phyloP scores from a whole-genome alignment of 2,888 invertebrate genomes.

The Epirrhoe tristata region DNA sequence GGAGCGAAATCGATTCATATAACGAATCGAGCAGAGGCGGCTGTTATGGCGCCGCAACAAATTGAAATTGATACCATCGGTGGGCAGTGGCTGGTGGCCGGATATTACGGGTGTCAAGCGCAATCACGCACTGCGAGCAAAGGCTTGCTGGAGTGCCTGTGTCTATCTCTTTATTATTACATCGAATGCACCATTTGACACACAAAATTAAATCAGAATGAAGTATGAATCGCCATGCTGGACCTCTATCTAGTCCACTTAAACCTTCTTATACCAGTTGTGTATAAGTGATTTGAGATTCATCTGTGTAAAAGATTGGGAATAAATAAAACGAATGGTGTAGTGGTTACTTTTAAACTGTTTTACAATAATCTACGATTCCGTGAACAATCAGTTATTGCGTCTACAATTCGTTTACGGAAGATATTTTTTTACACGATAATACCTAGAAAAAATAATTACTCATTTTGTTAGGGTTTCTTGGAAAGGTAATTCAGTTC shows the following conservation, averaged over 20 bases:
- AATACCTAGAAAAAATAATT: slow-evolving; percentile 12
- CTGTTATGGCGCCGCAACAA: slow-evolving; percentile 80
- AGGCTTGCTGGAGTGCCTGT: slow-evolving; percentile 49
- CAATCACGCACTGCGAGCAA: slow-evolving; percentile 74
- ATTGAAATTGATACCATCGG: slow-evolving; percentile 85
- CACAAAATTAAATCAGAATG: too few relatives aligned
- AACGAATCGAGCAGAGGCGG: slow-evolving; percentile 76
- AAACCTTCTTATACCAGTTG: slow-evolving; percentile 34
- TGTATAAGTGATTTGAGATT: neutral
- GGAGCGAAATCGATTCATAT: slow-evolving; percentile 79
- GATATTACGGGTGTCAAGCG: slow-evolving; percentile 83
- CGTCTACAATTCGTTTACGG: neutral
- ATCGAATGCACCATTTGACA: slow-evolving; percentile 34
- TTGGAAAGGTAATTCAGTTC: slow-evolving; percentile 23
- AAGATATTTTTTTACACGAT: neutral
- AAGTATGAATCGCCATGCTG: too few relatives aligned
- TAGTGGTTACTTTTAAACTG: too few relatives aligned
- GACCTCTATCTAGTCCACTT: too few relatives aligned
- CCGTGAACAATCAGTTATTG: neutral
- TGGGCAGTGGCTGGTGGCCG: slow-evolving; percentile 74
- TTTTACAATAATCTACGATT: neutral
- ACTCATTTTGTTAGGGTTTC: slow-evolving; percentile 10
- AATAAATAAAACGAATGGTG: too few relatives aligned
- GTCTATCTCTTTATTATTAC: slow-evolving; percentile 62
- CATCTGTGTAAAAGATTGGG: too few relatives aligned